Conservation (phyloP, 2,113 vertebrate species). For the Gymnocephalus cernua region DNA sequence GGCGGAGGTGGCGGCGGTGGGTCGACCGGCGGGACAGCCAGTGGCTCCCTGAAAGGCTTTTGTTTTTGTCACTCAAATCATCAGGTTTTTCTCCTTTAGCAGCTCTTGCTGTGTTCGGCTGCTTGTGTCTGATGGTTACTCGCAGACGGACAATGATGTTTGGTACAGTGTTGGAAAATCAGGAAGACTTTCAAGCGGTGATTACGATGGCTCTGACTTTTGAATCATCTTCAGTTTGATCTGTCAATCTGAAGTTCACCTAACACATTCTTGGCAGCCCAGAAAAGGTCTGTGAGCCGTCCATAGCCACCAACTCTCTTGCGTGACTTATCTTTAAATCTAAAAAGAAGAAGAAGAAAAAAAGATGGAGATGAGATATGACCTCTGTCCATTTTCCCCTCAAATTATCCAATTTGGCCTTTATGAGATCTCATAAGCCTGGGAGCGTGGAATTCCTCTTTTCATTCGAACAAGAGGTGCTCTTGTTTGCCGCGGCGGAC, state of each 20-base stretch:
- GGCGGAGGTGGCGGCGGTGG: conserved; percentile 75
- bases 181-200: conserved; percentile 1
- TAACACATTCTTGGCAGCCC: background rate
- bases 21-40: conserved; percentile 34
- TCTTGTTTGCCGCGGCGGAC: conserved; percentile 91
- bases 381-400: conserved; percentile 90
- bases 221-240: background rate
- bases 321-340: conserved; percentile 58
- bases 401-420: conserved; percentile 93
- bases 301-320: conserved; percentile 43
- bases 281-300: conserved; percentile 19
- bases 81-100: conserved; percentile 35
- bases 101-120: background rate
- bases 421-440: conserved; percentile 90
- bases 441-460: conserved; percentile 84
- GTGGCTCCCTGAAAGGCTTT: conserved; percentile 30
- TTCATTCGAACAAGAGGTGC: conserved; percentile 90
- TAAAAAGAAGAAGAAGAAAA: conserved; percentile 11
- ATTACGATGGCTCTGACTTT: background rate
- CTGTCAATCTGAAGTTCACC: background rate
- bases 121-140: conserved; percentile 3
- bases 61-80: conserved; percentile 55
- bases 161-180: background rate
- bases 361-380: conserved; percentile 81
- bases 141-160: background rate